Base-by-base conservation (phyloP, 2,888 invertebrate species). In the Dolomedes plantarius region DNA sequence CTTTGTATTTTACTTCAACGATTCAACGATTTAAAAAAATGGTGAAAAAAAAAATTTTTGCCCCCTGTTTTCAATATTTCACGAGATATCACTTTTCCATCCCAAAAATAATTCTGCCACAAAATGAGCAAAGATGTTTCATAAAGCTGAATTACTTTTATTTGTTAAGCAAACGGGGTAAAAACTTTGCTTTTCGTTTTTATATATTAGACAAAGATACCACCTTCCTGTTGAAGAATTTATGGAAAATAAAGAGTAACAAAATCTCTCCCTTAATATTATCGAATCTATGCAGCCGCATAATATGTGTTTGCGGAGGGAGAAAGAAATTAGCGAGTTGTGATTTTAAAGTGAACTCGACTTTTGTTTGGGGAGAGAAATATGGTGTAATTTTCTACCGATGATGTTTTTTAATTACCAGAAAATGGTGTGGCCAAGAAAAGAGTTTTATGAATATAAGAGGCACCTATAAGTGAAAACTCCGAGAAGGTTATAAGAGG, bases 101-200 rank as follows among this genome's bases (percentile, higher is more conserved):
- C 31, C 65, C 29, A 50, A 65, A 65, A n/a, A 29, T 29, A 50
- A 31, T 29, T 65, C 31, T 3, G 19, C n/a, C 29, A 11, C 56
- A 56, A 56, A 27, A 73, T 62, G 73, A 73, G 62, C 62, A 56
- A 56, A 62, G 62, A 62, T 73, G 56, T 73, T 73, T 36, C 73
- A 73, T 62, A 36, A 19, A 65, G n/a, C 31, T 31, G 16, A 19
- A 73, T 62, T 62, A 62, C 36, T 73, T 73, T 73, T 73, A 73
- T 73, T 73, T 73, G 62, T 62, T 73, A 62, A 36, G 56, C 73
- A 73, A 62, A 73, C 62, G 62, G 27, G 16, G 28, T 9, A 7
- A 29, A 13, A 56, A 36, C 19, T 36, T 19, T 36, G 9, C 32
- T 62, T 62, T 73, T 73, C 36, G 31, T 32, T 62, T 32, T 62